phyloP scores from a whole-genome alignment of 2,113 vertebrate species.

The Pseudorectes ferrugineus region DNA sequence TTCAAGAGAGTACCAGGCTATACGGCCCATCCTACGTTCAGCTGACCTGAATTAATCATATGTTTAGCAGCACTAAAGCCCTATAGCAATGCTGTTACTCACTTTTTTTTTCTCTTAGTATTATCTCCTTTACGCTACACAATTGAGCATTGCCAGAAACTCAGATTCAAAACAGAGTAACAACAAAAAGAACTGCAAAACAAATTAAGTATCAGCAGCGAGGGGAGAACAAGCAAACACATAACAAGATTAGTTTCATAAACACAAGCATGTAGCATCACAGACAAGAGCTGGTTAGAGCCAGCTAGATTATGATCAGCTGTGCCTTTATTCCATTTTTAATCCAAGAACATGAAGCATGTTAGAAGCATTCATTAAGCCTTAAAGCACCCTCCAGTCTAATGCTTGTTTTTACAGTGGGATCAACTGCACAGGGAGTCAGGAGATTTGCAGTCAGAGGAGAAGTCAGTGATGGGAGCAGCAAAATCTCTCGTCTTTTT shows the following conservation, averaged over 20 bases:
- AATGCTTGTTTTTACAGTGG: not conserved
- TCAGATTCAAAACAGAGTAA: not conserved
- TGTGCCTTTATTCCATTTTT: conserved; percentile 11
- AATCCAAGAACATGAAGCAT: conserved; percentile 17
- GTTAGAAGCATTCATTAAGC: not conserved
- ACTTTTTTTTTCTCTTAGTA: not conserved
- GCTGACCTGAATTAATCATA: not conserved
- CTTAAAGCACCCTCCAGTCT: not conserved
- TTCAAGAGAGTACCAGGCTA: not conserved
- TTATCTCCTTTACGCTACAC: not conserved
- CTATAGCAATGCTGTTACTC: not conserved
- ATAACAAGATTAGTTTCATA: conserved; percentile 34
- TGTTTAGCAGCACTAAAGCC: not conserved
- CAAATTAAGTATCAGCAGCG: not conserved
- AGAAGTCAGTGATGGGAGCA: not conserved
- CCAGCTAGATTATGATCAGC: conserved; percentile 29
- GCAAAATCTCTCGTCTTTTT: not conserved
- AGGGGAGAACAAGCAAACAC: not conserved
- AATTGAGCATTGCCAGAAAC: not conserved
- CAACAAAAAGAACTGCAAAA: not conserved
- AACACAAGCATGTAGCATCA: conserved; percentile 4
- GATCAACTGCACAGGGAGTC: not conserved
- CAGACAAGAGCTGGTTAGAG: conserved; percentile 15
- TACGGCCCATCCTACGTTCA: not conserved
- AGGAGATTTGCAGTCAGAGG: not conserved